Percentiles rank a stretch among this genome's conserved stretches.
phyloP scores from a whole-genome alignment of 2,888 invertebrate genomes.

The Caenorhabditis sp. region DNA sequence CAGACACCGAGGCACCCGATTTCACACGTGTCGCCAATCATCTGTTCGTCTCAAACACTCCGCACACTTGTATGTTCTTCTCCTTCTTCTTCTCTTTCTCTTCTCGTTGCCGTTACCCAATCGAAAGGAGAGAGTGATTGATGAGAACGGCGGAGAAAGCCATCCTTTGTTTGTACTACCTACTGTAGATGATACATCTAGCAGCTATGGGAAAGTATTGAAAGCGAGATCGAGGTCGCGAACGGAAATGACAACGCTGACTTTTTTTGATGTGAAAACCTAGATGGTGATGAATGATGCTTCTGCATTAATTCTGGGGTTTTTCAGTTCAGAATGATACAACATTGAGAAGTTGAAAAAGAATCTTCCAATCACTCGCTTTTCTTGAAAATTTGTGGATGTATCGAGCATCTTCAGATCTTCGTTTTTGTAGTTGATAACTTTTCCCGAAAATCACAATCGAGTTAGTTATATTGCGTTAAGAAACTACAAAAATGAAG shows the following conservation, averaged over 20 bases:
- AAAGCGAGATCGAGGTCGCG: neutral
- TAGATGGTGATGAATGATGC: too few relatives aligned
- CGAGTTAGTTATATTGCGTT: too few relatives aligned
- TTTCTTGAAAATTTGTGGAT: too few relatives aligned
- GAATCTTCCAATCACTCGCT: too few relatives aligned
- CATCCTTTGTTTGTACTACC: constrained; percentile 13
- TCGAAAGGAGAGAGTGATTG: constrained; percentile 37
- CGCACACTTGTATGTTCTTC: constrained; percentile 54
- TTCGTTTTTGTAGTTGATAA: too few relatives aligned
- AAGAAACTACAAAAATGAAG: too few relatives aligned
- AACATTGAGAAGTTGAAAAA: too few relatives aligned
- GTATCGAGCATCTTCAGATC: too few relatives aligned
- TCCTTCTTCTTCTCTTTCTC: neutral
- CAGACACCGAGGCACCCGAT: constrained; percentile 55
- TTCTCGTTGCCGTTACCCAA: neutral
- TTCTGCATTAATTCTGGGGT: too few relatives aligned
- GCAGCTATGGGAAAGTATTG: neutral
- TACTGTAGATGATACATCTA: neutral
- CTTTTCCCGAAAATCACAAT: too few relatives aligned
- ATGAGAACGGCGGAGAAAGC: constrained; percentile 9
- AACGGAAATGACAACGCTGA: neutral
- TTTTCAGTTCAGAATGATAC: too few relatives aligned
- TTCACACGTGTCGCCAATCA: constrained; percentile 62
- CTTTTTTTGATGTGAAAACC: constrained; percentile 5
- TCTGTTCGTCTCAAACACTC: constrained; percentile 62